phyloP scores from a whole-genome alignment of 2,113 vertebrate species.

The Paramisgurnus dabryanus region DNA sequence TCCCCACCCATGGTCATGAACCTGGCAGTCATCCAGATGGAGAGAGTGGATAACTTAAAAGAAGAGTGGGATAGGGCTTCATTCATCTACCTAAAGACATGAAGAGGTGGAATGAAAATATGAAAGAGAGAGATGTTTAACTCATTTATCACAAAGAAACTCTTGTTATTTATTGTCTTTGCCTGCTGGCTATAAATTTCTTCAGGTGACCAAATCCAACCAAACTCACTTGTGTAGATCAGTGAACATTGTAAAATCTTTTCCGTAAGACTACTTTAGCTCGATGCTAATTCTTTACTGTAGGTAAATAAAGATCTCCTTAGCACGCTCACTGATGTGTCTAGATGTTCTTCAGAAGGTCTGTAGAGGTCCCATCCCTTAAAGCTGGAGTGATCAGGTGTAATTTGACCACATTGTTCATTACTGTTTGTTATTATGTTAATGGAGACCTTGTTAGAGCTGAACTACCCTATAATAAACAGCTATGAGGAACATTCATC shows the following conservation, averaged over 20 bases:
- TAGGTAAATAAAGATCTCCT: slow-evolving; percentile 12
- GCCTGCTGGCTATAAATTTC: slow-evolving; percentile 65
- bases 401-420: slow-evolving; percentile 44
- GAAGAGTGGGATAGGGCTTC: slow-evolving; percentile 65
- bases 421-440: slow-evolving; percentile 52
- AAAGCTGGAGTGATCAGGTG: slow-evolving; percentile 20
- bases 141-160: slow-evolving; percentile 54
- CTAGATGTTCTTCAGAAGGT: slow-evolving; percentile 33
- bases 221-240: slow-evolving; percentile 64
- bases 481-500: slow-evolving; percentile 3
- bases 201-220: slow-evolving; percentile 67
- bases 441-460: too few relatives aligned
- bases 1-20: slow-evolving; percentile 60
- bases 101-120: slow-evolving; percentile 21
- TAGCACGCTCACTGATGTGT: neutral
- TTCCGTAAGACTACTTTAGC: neutral
- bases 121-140: slow-evolving; percentile 45
- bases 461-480: too few relatives aligned
- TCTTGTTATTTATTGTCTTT: slow-evolving; percentile 30
- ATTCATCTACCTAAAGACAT: slow-evolving; percentile 66
- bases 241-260: slow-evolving; percentile 17
- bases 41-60: slow-evolving; percentile 72
- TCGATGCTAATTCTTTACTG: neutral
- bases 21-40: slow-evolving; percentile 67
- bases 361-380: slow-evolving; percentile 17